Conservation (phyloP, 1,140 invertebrate genomes). For the Ips typographus region DNA sequence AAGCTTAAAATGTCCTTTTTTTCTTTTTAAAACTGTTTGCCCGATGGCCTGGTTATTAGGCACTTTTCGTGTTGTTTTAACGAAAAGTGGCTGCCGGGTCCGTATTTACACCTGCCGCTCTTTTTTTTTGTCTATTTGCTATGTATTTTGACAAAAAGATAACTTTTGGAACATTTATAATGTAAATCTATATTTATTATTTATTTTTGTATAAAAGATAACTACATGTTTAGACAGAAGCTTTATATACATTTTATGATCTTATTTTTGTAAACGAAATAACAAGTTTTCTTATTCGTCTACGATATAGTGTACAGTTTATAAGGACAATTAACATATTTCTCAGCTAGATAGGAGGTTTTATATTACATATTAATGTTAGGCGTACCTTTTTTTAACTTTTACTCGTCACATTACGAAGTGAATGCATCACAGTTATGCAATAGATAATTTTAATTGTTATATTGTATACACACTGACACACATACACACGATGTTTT, state of each 20-base stretch:
- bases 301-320: conserved; percentile 33
- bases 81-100: too few relatives aligned
- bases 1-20: conserved; percentile 27
- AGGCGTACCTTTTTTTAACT: conserved; percentile 9
- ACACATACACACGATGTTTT: conserved; percentile 17
- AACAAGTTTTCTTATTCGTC: conserved; percentile 16
- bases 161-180: conserved; percentile 32
- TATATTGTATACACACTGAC: too few relatives aligned
- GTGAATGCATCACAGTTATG: conserved; percentile 27
- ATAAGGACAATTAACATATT: conserved; percentile 16
- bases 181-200: conserved; percentile 38
- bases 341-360: conserved; percentile 28
- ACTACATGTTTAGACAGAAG: conserved; percentile 37
- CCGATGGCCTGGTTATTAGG: too few relatives aligned
- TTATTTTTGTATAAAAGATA: conserved; percentile 38
- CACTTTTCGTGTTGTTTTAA: too few relatives aligned
- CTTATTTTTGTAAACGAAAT: conserved; percentile 33
- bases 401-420: conserved; percentile 17
- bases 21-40: background rate
- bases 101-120: too few relatives aligned
- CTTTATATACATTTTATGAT: conserved; percentile 30
- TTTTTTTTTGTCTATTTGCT: conserved; percentile 13
- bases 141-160: conserved; percentile 13
- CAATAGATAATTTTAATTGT: conserved; percentile 25
- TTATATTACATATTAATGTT: conserved; percentile 21